Percentiles rank a stretch among this genome's conserved stretches.
These are phyloP conservation scores for Cephonodes hylas DNA, from an alignment of 2,888 invertebrate species.

Conservation along the genomic window DNA sequence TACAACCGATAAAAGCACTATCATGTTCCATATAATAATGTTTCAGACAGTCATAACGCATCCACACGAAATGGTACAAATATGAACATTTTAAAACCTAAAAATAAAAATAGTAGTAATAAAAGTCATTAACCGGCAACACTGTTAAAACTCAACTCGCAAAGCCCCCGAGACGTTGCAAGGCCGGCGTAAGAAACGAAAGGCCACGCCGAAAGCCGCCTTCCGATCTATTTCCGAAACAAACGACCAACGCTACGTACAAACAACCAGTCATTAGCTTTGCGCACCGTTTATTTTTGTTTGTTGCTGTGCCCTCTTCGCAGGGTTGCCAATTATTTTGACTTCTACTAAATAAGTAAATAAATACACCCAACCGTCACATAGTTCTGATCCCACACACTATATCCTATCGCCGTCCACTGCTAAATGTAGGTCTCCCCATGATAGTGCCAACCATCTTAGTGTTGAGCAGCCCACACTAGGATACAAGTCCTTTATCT, in stretches of 20 bases:
- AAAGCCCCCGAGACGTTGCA: background rate
- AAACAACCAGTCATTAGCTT: slow-evolving; percentile 53
- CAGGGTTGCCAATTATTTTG: background rate
- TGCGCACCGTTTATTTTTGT: slow-evolving; percentile 23
- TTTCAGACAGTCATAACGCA: too few relatives aligned
- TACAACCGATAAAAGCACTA: too few relatives aligned
- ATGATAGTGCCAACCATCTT: too few relatives aligned
- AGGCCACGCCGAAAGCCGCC: slow-evolving; percentile 3
- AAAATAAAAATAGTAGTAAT: background rate
- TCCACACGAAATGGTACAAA: background rate
- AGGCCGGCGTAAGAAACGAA: background rate
- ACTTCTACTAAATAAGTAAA: background rate
- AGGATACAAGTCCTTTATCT: too few relatives aligned
- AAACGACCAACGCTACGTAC: slow-evolving; percentile 41
- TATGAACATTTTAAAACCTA: background rate
- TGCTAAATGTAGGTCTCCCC: too few relatives aligned
- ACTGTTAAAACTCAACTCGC: background rate
- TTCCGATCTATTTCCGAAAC: slow-evolving; percentile 48
- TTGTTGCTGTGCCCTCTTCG: slow-evolving; percentile 15
- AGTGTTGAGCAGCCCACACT: too few relatives aligned
- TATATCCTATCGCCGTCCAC: too few relatives aligned
- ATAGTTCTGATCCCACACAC: too few relatives aligned
- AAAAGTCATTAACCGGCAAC: background rate
- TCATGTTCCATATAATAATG: too few relatives aligned
- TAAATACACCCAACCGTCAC: too few relatives aligned